Base-by-base conservation (phyloP, 2,797 vertebrate species). In the Pseudochirops cupreus region DNA sequence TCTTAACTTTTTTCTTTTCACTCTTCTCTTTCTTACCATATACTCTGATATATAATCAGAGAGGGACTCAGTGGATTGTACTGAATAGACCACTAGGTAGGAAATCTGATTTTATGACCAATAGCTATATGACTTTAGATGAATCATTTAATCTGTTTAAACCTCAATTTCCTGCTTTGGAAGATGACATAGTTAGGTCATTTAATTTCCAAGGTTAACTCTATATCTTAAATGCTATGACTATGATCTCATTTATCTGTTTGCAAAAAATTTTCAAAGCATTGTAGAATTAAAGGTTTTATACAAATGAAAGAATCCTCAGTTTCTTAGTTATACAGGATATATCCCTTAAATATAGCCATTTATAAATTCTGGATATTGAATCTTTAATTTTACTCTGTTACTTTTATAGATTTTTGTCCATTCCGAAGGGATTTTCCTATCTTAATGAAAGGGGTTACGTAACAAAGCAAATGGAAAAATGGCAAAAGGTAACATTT, bases 401-500 rank as follows among this genome's bases (percentile, higher is more conserved):
- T 93, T 93, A 56, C 55, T 96, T 94, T 94, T 99, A 52, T 96
- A 99, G 99, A 98, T 99, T 99, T 98, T 98, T 99, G 95, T 99
- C 99, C 96, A 99, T 99, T 98, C 99, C 99, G 96, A 99, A 99
- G 98, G 99, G 99, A 0, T 99, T 99, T 99, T 99, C 99, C 0
- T 99, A 99, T 98, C 99, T 99, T 97, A 99, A 99, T 93, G 99
- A 99, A 98, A 99, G 99, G 97, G 99, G 99, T 93, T 99, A 99
- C 91, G 99, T 99, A 97, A 99, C 99, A 97, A 99, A 99, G 98
- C 99, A 99, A 98, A 99, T 99, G 98, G 99, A 99, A 97, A 99
- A 99, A 97, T 99, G 99, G 99, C 99, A 99, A 97, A 99, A 99
- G 99, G 99, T 99, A 99, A 98, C 93, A 31, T 96, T n/a, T 62